Evolutionary conservation across 2,888 invertebrate genomes (phyloP).

Genomic region (Caenorhabditis parvicauda): DNA sequence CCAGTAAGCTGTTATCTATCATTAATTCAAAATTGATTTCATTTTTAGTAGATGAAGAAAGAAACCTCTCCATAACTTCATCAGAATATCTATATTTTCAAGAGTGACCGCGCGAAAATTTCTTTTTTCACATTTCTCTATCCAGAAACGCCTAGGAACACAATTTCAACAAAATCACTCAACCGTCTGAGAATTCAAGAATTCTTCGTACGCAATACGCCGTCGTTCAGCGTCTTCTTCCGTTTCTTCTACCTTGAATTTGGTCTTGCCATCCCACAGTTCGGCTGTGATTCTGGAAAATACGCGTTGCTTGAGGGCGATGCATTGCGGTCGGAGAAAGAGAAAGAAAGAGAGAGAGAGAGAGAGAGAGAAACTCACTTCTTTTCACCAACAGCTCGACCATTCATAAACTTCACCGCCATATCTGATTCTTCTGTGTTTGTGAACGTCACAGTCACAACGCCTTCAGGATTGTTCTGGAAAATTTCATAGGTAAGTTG

Average conservation of each 20-base stretch:
- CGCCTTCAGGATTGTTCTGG: constrained; percentile 82
- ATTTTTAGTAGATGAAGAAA: no score
- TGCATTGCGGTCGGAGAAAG: no score
- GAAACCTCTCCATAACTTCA: no score
- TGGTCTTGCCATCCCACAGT: constrained; percentile 92
- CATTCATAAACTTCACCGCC: constrained; percentile 82
- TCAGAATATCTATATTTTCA: no score
- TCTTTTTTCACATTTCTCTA: constrained; percentile 6
- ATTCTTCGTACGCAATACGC: constrained; percentile 75
- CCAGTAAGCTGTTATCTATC: no score
- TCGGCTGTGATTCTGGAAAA: constrained; percentile 74
- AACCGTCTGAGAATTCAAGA: constrained; percentile 10
- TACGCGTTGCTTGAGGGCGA: neutral
- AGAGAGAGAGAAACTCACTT: constrained; percentile 9
- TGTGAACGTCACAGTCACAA: constrained; percentile 86
- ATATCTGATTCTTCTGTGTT: constrained; percentile 87
- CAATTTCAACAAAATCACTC: constrained; percentile 3
- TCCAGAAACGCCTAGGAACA: neutral
- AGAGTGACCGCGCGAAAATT: neutral
- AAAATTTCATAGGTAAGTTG: no score
- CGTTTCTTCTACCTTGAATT: constrained; percentile 85
- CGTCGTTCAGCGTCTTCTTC: constrained; percentile 81
- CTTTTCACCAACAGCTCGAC: constrained; percentile 84
- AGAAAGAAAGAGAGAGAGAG: neutral
- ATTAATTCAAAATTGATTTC: no score